phyloP scores from a whole-genome alignment of 2,113 vertebrate genomes.

The Megaceryle torquata region DNA sequence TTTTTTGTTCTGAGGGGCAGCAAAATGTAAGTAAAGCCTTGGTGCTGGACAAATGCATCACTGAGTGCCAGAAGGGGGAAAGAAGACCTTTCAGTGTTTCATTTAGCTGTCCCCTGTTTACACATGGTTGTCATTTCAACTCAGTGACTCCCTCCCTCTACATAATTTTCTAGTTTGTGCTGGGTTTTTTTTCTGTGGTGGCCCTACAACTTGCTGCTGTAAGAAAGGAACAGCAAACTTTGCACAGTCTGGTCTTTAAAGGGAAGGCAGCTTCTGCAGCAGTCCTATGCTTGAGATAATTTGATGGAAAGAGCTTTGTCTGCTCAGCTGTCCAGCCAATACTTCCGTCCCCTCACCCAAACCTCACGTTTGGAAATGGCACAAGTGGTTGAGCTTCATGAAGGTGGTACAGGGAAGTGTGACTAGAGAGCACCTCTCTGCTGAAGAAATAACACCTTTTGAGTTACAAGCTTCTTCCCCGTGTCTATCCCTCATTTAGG shows the following conservation, averaged over 20 bases:
- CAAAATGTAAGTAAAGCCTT: neutral
- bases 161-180: neutral
- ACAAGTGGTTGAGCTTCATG: neutral
- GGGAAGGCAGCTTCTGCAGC: neutral
- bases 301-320: neutral
- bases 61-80: neutral
- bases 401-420: neutral
- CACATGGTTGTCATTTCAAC: neutral
- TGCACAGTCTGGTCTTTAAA: neutral
- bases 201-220: neutral
- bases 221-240: neutral
- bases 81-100: neutral
- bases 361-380: neutral
- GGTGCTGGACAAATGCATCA: neutral
- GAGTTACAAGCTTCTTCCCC: neutral
- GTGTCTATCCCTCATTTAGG: neutral
- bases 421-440: neutral
- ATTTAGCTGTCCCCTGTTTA: neutral
- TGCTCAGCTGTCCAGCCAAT: neutral
- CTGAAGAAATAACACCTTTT: neutral
- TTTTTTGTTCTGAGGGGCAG: neutral
- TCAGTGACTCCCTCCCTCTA: fast-evolving
- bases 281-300: neutral
- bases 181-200: neutral
- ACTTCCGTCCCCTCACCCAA: neutral